phyloP scores from a whole-genome alignment of 2,888 invertebrate species.

The Calameuta idolon region DNA sequence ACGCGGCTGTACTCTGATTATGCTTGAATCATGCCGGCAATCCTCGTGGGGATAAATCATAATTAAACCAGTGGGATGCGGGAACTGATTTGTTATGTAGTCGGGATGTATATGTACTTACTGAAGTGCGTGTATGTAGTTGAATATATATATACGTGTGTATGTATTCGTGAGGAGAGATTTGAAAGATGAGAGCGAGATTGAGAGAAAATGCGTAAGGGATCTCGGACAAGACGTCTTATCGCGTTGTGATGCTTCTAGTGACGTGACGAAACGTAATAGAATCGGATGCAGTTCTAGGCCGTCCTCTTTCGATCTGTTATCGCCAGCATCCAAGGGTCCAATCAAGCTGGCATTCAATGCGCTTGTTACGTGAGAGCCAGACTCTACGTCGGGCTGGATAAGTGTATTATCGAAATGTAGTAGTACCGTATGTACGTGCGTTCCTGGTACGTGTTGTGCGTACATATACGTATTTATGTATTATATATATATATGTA shows the following conservation, averaged over 20 bases:
- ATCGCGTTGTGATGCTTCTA: conserved; percentile 2
- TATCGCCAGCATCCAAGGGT: conserved; percentile 41
- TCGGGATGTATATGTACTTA: too few relatives aligned
- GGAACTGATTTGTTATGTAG: too few relatives aligned
- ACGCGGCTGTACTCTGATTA: too few relatives aligned
- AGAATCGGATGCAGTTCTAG: conserved; percentile 26
- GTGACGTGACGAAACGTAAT: conserved; percentile 27
- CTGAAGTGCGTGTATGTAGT: neutral
- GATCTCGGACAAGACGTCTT: conserved; percentile 5
- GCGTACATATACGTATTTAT: neutral
- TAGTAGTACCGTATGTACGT: neutral
- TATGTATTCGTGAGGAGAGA: neutral
- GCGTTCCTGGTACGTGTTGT: neutral
- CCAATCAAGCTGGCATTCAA: conserved; percentile 60
- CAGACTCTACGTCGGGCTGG: conserved; percentile 24
- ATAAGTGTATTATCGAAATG: conserved; percentile 46
- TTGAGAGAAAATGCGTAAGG: neutral
- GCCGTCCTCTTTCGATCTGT: conserved; percentile 15
- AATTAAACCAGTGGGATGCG: conserved; percentile 2
- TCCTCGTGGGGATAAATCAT: conserved; percentile 8
- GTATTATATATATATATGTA: too few relatives aligned
- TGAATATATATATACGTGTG: conserved; percentile 2
- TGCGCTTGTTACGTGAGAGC: conserved; percentile 52
- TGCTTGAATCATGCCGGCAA: too few relatives aligned
- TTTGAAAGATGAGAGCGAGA: neutral